Evolutionary conservation across 2,888 invertebrate genomes (phyloP).

Genomic region (Falcaria lacertinaria): DNA sequence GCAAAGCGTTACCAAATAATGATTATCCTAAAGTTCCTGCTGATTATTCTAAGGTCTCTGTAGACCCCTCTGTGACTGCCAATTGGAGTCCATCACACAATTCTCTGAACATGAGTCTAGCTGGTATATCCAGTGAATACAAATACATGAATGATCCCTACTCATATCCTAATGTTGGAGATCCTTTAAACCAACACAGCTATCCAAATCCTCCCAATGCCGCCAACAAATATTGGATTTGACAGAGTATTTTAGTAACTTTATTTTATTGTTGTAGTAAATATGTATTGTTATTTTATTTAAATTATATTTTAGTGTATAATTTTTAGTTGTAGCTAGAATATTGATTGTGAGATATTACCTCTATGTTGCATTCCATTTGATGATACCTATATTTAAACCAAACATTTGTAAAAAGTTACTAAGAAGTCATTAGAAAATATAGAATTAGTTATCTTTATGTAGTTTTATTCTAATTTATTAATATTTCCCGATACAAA

Average conservation of each 20-base stretch:
- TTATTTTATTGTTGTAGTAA: constrained; percentile 22
- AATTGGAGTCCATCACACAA: constrained; percentile 77
- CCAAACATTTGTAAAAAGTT: constrained; percentile 68
- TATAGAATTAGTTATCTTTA: constrained; percentile 21
- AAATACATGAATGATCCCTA: constrained; percentile 76
- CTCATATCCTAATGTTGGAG: constrained; percentile 66
- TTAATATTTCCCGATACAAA: no score
- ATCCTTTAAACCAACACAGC: constrained; percentile 66
- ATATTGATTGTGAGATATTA: constrained; percentile 52
- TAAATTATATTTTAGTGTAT: constrained; percentile 26
- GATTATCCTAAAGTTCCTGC: constrained; percentile 81
- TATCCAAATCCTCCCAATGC: constrained; percentile 68
- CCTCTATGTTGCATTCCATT: constrained; percentile 72
- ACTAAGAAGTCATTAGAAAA: constrained; percentile 67
- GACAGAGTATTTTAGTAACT: constrained; percentile 32
- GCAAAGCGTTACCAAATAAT: constrained; percentile 61
- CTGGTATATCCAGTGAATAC: constrained; percentile 69
- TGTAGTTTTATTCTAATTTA: constrained; percentile 6
- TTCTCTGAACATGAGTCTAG: constrained; percentile 70
- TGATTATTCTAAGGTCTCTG: constrained; percentile 69
- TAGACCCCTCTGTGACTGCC: constrained; percentile 73
- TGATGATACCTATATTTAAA: constrained; percentile 56
- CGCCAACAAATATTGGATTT: constrained; percentile 75
- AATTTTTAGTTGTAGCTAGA: constrained; percentile 20
- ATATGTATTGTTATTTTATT: constrained; percentile 21